phyloP scores from a whole-genome alignment of 1,140 invertebrate genomes.

The Ditylenchus dipsaci region DNA sequence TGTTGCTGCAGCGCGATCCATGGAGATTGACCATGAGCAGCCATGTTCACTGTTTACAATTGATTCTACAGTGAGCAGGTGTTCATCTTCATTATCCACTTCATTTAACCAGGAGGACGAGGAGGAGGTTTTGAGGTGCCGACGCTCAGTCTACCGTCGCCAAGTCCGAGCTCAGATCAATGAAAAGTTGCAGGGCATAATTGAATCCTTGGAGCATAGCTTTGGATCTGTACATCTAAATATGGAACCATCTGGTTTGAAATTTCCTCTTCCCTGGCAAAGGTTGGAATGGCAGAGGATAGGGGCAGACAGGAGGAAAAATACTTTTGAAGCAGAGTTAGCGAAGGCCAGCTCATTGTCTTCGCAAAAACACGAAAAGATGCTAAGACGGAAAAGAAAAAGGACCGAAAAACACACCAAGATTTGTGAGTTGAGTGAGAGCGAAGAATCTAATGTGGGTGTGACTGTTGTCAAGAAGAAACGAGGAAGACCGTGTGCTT shows the following conservation, averaged over 20 bases:
- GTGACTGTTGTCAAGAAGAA: background rate
- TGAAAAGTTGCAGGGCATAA: slow-evolving; percentile 1
- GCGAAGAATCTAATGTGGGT: background rate
- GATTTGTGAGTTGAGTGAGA: background rate
- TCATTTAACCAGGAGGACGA: background rate
- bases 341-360: background rate
- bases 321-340: background rate
- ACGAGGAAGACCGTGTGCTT: background rate
- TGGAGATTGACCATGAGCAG: background rate
- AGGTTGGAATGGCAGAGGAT: background rate
- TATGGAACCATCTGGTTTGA: background rate
- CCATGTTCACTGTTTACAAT: background rate
- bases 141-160: background rate
- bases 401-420: background rate
- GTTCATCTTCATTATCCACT: no score
- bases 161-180: slow-evolving; percentile 8
- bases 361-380: background rate
- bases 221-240: slow-evolving; percentile 8
- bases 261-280: slow-evolving; percentile 8
- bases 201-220: slow-evolving; percentile 7
- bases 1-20: background rate
- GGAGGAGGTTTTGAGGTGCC: background rate
- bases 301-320: background rate
- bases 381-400: background rate
- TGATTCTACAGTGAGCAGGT: background rate